A percentile compares a stretch with the other conserved stretches of the same genome.
These are phyloP conservation scores for Caerostris extrusa DNA, from an alignment of 1,140 invertebrate genomes.

Conservation along the genomic window DNA sequence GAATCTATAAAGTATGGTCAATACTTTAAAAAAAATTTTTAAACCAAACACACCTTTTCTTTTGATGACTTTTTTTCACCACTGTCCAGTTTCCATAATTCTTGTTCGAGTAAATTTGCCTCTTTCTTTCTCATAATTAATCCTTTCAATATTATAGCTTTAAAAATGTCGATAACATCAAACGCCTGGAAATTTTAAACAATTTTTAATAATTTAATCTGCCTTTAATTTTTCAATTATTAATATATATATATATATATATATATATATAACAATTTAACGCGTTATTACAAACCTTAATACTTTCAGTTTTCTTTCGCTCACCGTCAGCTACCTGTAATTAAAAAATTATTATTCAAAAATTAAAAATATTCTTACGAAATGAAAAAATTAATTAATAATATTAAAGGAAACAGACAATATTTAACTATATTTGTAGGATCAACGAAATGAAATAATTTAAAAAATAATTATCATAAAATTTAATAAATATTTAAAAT, in stretches of 20 bases:
- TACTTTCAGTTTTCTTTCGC: background rate
- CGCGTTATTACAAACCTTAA: background rate
- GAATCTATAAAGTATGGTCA: background rate
- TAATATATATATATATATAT: background rate
- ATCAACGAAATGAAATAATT: no score
- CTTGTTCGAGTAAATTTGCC: background rate
- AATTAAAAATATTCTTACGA: no score
- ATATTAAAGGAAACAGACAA: no score
- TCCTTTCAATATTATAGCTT: background rate
- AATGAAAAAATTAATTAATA: no score
- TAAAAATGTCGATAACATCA: constrained; percentile 46
- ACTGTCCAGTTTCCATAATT: background rate
- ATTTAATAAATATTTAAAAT: no score
- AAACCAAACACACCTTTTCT: background rate
- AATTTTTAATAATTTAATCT: background rate
- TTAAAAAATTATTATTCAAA: background rate
- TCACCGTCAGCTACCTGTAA: background rate
- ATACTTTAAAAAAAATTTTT: background rate
- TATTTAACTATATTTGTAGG: no score
- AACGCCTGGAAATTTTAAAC: background rate
- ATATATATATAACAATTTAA: background rate
- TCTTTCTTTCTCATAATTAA: constrained; percentile 10
- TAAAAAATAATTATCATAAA: no score
- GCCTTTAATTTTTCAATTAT: background rate
- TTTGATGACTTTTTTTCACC: background rate